These are phyloP conservation scores for Nomada hirtipes DNA, from an alignment of 2,888 invertebrate genomes.

Conservation along the genomic window DNA sequence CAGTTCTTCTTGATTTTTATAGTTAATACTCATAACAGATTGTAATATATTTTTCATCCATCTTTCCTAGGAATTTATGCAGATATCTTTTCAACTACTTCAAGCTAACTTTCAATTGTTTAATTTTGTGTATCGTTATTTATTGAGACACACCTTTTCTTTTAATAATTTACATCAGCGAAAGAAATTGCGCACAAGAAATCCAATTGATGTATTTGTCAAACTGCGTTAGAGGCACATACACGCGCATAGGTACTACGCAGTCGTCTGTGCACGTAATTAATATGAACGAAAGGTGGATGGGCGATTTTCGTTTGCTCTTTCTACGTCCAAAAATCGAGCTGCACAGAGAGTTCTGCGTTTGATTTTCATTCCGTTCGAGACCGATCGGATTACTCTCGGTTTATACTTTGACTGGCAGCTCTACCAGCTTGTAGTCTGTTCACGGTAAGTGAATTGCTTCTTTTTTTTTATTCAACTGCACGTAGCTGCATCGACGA, in stretches of 20 bases:
- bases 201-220: neutral
- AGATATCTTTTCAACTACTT: too few relatives aligned
- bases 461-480: constrained; percentile 6
- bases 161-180: too few relatives aligned
- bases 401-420: constrained; percentile 36
- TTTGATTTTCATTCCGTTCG: constrained; percentile 41
- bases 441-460: constrained; percentile 29
- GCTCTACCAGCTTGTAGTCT: constrained; percentile 22
- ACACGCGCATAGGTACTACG: neutral
- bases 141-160: too few relatives aligned
- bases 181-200: too few relatives aligned
- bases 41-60: too few relatives aligned
- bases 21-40: too few relatives aligned
- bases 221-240: neutral
- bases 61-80: too few relatives aligned
- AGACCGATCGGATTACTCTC: constrained; percentile 44
- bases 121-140: too few relatives aligned
- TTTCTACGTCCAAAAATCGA: constrained; percentile 19
- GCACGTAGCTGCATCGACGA: neutral
- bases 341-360: constrained; percentile 1
- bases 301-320: constrained; percentile 20
- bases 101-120: too few relatives aligned
- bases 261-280: constrained; percentile 9
- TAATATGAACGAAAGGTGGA: constrained; percentile 15
- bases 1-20: too few relatives aligned